A percentile compares a stretch with the other conserved stretches of the same genome.
phyloP scores from a whole-genome alignment of 2,113 vertebrate species.

The Python bivittatus region DNA sequence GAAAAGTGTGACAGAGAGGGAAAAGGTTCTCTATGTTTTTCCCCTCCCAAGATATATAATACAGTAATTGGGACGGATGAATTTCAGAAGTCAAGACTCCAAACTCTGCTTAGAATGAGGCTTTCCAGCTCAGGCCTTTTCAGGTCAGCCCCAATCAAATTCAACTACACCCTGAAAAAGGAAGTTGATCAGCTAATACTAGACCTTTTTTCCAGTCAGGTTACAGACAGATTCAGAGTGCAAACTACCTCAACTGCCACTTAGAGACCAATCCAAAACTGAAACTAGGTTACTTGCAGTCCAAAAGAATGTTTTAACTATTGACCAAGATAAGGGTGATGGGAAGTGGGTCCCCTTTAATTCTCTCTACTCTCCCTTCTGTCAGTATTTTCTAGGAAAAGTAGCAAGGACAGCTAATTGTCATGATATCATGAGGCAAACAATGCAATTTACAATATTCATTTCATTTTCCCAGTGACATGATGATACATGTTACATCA shows the following conservation, averaged over 20 bases:
- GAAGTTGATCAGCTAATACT: constrained; percentile 1
- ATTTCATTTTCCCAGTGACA: background rate
- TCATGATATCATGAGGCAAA: background rate
- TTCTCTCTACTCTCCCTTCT: background rate
- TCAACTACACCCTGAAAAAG: constrained; percentile 28
- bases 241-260: background rate
- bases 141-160: constrained; percentile 29
- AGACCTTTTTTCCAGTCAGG: constrained; percentile 19
- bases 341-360: background rate
- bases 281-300: background rate
- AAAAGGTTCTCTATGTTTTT: background rate
- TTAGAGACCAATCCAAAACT: constrained; percentile 7
- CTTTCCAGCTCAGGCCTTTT: constrained; percentile 34
- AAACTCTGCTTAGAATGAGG: background rate
- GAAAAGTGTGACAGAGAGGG: background rate
- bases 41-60: background rate
- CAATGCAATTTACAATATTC: background rate
- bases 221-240: constrained; percentile 4
- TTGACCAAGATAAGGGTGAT: background rate
- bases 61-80: background rate
- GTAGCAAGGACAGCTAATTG: background rate
- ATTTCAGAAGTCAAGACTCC: constrained; percentile 1
- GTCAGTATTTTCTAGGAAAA: background rate
- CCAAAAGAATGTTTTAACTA: background rate
- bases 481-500: background rate